Evolutionary conservation across 2,113 vertebrate genomes (phyloP).

Genomic region (Cyanoliseus patagonus): DNA sequence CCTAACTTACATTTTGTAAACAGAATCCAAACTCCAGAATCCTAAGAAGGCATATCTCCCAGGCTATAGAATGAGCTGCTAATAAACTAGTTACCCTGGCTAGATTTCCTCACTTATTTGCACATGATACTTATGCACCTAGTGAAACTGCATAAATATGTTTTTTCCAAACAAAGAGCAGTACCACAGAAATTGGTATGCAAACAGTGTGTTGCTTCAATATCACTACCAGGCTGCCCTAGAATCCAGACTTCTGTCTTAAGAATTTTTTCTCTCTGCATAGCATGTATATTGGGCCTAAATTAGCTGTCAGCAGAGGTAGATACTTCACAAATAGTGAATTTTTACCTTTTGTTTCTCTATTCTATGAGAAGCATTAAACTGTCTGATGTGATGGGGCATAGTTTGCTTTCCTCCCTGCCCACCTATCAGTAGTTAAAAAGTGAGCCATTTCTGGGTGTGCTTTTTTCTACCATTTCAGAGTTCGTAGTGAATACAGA

Average conservation of each 20-base stretch:
- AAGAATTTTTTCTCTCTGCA: slow-evolving; percentile 21
- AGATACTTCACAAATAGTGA: not conserved
- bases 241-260: not conserved
- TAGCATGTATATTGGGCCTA: not conserved
- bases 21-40: not conserved
- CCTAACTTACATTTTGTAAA: not conserved
- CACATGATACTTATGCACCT: not conserved
- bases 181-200: not conserved
- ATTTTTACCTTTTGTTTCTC: not conserved
- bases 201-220: not conserved
- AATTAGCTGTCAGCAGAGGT: slow-evolving; percentile 5
- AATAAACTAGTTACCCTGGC: not conserved
- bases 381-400: not conserved
- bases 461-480: not conserved
- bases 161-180: not conserved
- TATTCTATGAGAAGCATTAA: not conserved
- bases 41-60: not conserved
- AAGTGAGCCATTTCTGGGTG: not conserved
- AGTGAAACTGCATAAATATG: not conserved
- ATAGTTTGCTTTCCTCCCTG: not conserved
- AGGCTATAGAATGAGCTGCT: not conserved
- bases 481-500: not conserved
- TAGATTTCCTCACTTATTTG: not conserved
- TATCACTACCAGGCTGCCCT: not conserved
- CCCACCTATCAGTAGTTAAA: not conserved